A percentile compares a stretch with the other conserved stretches of the same genome.
phyloP scores from a whole-genome alignment of 1,140 invertebrate genomes.

The Meloidogyne exigua region DNA sequence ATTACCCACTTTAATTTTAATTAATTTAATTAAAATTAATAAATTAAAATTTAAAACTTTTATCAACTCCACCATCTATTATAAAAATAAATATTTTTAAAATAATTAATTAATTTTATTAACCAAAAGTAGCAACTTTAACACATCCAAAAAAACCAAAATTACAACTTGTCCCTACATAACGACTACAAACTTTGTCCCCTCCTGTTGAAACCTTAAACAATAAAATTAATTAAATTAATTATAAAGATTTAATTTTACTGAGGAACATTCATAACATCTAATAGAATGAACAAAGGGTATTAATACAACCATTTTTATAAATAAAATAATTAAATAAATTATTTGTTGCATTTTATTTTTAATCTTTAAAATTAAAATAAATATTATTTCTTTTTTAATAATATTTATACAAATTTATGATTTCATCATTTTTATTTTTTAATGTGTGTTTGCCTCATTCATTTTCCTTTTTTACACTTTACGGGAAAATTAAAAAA shows the following conservation, averaged over 20 bases:
- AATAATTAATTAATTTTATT: not conserved
- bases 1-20: conserved; percentile 48
- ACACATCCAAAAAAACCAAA: conserved; percentile 51
- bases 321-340: not conserved
- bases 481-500: not conserved
- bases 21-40: not conserved
- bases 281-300: conserved; percentile 29
- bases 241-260: not conserved
- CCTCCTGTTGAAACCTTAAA: not conserved
- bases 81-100: not conserved
- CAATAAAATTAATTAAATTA: not conserved
- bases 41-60: conserved; percentile 36
- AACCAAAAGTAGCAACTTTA: conserved; percentile 41
- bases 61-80: conserved; percentile 50
- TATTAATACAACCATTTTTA: not conserved
- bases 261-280: conserved; percentile 42
- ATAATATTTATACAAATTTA: not conserved
- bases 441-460: not conserved
- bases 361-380: not conserved
- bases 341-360: not conserved
- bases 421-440: not conserved
- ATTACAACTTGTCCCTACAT: conserved; percentile 36
- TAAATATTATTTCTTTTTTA: conserved; percentile 8
- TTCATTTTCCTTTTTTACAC: not conserved
- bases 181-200: conserved; percentile 33